Evolutionary conservation across 2,888 invertebrate genomes (phyloP).

Genomic region (Congeria kusceri): DNA sequence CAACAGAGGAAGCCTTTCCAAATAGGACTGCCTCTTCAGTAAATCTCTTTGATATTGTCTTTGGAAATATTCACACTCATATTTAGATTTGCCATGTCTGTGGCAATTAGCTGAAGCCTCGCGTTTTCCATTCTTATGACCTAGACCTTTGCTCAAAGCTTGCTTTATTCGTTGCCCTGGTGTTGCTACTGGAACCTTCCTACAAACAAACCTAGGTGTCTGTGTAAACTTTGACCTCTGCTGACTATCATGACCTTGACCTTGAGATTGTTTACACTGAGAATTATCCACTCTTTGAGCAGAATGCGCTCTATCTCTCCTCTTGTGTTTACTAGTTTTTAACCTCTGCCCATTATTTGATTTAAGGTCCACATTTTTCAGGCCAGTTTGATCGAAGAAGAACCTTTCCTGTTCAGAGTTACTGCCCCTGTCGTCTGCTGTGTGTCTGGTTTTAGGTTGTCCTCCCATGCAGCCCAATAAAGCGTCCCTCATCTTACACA

Average conservation of each 20-base stretch:
- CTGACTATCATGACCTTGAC: conserved; percentile 28
- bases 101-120: background rate
- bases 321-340: background rate
- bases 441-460: conserved; percentile 27
- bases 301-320: background rate
- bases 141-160: background rate
- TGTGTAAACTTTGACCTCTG: conserved; percentile 9
- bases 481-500: conserved; percentile 67
- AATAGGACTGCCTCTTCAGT: conserved; percentile 30
- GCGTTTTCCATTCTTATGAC: background rate
- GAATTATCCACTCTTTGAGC: background rate
- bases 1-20: conserved; percentile 44
- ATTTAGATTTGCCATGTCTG: conserved; percentile 7
- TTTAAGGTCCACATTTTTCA: background rate
- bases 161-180: background rate
- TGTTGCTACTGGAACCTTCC: background rate
- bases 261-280: conserved; percentile 6
- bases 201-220: conserved; percentile 6
- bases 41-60: conserved; percentile 60
- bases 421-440: conserved; percentile 2
- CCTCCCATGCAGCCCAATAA: conserved; percentile 63
- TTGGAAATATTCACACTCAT: conserved; percentile 52
- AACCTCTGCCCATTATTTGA: background rate
- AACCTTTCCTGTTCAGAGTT: conserved; percentile 20
- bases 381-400: conserved; percentile 34